A percentile compares a stretch with the other conserved stretches of the same genome.
Conservation (phyloP, 2,797 vertebrate species). For the Urophycis tenuis region DNA sequence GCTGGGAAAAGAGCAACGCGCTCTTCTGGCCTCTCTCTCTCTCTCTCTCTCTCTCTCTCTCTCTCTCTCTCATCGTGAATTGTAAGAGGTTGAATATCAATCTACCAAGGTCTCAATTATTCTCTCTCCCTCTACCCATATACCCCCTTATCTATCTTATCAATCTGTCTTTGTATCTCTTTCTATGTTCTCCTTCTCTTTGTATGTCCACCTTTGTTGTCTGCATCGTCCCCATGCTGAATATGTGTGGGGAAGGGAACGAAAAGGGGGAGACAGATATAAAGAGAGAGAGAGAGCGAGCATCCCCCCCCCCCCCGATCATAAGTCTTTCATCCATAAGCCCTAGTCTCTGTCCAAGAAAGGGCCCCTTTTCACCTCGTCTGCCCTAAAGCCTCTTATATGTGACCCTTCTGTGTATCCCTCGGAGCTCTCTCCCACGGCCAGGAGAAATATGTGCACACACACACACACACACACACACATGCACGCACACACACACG, state of each 20-base stretch:
- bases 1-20: slow-evolving; percentile 65
- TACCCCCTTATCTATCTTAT: slow-evolving; percentile 35
- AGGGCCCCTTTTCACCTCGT: slow-evolving; percentile 70
- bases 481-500: slow-evolving; percentile 6
- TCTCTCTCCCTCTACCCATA: slow-evolving; percentile 26
- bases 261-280: slow-evolving; percentile 50
- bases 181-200: slow-evolving; percentile 21
- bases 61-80: slow-evolving; percentile 41
- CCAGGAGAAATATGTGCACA: slow-evolving; percentile 33
- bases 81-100: slow-evolving; percentile 55
- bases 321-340: slow-evolving; percentile 65
- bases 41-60: slow-evolving; percentile 26
- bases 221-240: slow-evolving; percentile 30
- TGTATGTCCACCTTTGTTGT: slow-evolving; percentile 33
- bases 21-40: slow-evolving; percentile 49
- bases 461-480: slow-evolving; percentile 21
- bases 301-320: slow-evolving; percentile 61
- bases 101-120: slow-evolving; percentile 48
- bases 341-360: slow-evolving; percentile 66
- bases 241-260: slow-evolving; percentile 40
- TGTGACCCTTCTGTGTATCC: slow-evolving; percentile 58
- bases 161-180: slow-evolving; percentile 25
- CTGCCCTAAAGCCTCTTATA: slow-evolving; percentile 70
- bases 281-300: slow-evolving; percentile 49
- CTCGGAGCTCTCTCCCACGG: slow-evolving; percentile 61